Percentiles rank a stretch among this genome's conserved stretches.
These are phyloP conservation scores for Atractosteus spatula DNA, from an alignment of 2,113 vertebrate genomes.

Conservation along the genomic window DNA sequence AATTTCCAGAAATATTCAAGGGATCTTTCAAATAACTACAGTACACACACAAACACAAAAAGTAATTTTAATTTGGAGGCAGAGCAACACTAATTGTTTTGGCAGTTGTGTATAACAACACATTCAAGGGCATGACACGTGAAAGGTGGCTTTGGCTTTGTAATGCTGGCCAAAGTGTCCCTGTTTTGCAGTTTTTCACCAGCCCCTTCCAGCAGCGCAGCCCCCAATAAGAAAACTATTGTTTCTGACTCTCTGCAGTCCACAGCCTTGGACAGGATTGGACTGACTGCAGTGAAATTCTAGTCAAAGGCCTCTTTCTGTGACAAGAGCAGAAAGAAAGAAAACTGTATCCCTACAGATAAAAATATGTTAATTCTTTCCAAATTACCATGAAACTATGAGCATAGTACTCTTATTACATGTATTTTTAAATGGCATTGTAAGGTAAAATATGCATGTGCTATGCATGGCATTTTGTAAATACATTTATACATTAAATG, in stretches of 20 bases:
- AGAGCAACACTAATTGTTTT: conserved; percentile 2
- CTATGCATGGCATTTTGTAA: too few species aligned
- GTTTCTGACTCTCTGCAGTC: conserved; percentile 9
- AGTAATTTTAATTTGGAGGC: neutral
- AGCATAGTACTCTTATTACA: too few species aligned
- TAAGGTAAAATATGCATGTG: too few species aligned
- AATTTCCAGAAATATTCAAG: too few species aligned
- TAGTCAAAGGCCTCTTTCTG: conserved; percentile 34
- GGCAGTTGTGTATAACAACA: conserved; percentile 6
- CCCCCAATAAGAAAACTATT: conserved; percentile 33
- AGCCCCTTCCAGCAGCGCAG: conserved; percentile 25
- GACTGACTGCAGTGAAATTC: conserved; percentile 17
- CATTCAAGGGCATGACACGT: conserved; percentile 4
- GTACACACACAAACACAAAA: neutral
- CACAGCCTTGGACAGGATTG: neutral
- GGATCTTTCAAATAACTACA: neutral
- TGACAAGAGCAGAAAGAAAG: conserved; percentile 5
- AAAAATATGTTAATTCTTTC: too few species aligned
- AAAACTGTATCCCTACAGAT: too few species aligned
- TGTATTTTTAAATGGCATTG: too few species aligned
- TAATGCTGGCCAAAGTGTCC: conserved; percentile 16
- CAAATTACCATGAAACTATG: too few species aligned
- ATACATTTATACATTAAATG: too few species aligned
- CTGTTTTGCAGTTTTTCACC: conserved; percentile 28
- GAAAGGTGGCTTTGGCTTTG: conserved; percentile 3